Base-by-base conservation (phyloP, 2,113 vertebrate species). In the Eleginops maclovinus region DNA sequence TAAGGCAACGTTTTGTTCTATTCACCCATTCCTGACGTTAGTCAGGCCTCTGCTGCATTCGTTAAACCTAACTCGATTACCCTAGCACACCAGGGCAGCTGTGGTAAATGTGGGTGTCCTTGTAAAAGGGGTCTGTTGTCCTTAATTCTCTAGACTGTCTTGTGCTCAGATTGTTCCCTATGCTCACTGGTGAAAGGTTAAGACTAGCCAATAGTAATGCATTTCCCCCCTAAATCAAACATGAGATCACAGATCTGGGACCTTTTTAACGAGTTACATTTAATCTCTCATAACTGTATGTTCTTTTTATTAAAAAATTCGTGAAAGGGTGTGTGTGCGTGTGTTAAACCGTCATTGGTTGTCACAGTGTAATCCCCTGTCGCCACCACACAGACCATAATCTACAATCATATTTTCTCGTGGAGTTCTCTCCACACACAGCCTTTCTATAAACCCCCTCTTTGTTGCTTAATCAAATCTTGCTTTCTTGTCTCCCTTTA, bases 21-120 rank as follows among this genome's bases (percentile, higher is more conserved):
- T 87, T 88, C 86, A 87, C 85, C 81, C 84, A 90, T 89, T 94
- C 93, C 91, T 87, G 87, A 91, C 65, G 79, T 89, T 89, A 90
- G 87, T 93, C 88, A 90, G 88, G 84, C 86, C 87, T 87, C 79
- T 72, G 81, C 87, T 86, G 83, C 90, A 89, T 89, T 93, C 79
- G 88, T 88, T 90, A 89, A 86, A 88, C 72, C 63, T 93, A 94
- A 94, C 89, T 92, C 77, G 81, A 92, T 94, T 94, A 94, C 77
- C 79, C 60, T 53, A 73, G 89, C 90, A 88, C 87, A 93, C 91
- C 83, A 89, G 75, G 81, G 89, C 92, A 90, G 90, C 87, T 93
- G 86, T 90, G 53, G 79, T 89, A 88, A 90, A 91, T 90, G 92
- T 89, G 90, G 90, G 88, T 88, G 82, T 92, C 76, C 72, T 88